phyloP scores from a whole-genome alignment of 1,140 invertebrate species.

The Epicauta chinensis region DNA sequence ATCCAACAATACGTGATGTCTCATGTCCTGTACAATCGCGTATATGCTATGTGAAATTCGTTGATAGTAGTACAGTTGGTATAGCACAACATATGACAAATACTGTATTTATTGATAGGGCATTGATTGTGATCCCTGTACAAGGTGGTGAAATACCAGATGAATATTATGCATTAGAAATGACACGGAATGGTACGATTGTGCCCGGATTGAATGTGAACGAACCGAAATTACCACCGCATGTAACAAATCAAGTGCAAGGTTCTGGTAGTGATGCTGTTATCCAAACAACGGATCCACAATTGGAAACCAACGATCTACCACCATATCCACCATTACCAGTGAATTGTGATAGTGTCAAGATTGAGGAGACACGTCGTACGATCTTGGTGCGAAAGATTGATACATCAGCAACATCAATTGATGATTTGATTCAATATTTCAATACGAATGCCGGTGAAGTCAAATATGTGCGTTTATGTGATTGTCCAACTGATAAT shows the following conservation, averaged over 20 bases:
- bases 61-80: conserved; percentile 73
- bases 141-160: conserved; percentile 87
- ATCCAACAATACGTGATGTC: conserved; percentile 85
- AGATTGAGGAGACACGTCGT: conserved; percentile 93
- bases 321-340: conserved; percentile 91
- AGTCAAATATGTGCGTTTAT: conserved; percentile 93
- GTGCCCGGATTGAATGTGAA: conserved; percentile 71
- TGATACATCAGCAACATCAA: conserved; percentile 52
- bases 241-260: conserved; percentile 84
- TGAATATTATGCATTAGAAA: conserved; percentile 85
- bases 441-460: conserved; percentile 76
- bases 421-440: conserved; percentile 75
- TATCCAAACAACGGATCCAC: conserved; percentile 88
- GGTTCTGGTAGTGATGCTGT: conserved; percentile 76
- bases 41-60: conserved; percentile 96
- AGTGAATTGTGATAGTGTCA: conserved; percentile 78
- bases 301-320: conserved; percentile 73
- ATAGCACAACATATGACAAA: conserved; percentile 97
- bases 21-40: conserved; percentile 82
- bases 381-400: conserved; percentile 80
- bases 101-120: conserved; percentile 97
- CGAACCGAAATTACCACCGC: conserved; percentile 81
- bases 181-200: conserved; percentile 79
- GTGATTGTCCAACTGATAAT: conserved; percentile 71
- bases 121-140: conserved; percentile 90